phyloP scores from a whole-genome alignment of 2,888 invertebrate genomes.

The Muschampia plurimacula region DNA sequence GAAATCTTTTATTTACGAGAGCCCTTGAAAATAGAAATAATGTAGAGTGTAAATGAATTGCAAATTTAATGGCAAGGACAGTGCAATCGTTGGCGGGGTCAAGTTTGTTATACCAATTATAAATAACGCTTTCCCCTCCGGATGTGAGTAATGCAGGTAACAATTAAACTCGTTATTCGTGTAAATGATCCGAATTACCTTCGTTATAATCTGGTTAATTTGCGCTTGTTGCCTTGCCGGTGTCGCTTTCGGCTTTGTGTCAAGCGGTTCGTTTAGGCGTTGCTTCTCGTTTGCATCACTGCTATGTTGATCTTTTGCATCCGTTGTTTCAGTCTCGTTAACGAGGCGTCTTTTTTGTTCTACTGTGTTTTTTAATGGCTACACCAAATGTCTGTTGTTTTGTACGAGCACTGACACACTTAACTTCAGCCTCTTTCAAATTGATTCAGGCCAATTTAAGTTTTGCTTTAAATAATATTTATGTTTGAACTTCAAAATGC shows the following conservation, averaged over 20 bases:
- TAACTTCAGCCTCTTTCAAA: constrained; percentile 9
- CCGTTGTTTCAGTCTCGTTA: constrained; percentile 28
- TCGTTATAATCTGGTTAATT: constrained; percentile 30
- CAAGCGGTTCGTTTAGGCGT: constrained; percentile 15
- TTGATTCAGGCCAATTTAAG: not conserved
- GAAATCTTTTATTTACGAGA: constrained; percentile 31
- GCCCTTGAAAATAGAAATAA: constrained; percentile 2
- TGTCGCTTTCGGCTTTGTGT: constrained; percentile 5
- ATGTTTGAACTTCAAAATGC: constrained; percentile 3
- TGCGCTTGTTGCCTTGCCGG: constrained; percentile 2
- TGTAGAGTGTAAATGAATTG: constrained; percentile 7
- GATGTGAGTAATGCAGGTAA: constrained; percentile 26
- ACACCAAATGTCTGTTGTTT: constrained; percentile 20
- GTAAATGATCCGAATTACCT: constrained; percentile 30
- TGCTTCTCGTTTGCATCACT: constrained; percentile 15
- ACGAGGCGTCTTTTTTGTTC: constrained; percentile 14
- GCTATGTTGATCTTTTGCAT: constrained; percentile 28
- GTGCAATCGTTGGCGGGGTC: constrained; percentile 18
- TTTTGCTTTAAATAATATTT: not conserved
- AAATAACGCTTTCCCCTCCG: constrained; percentile 27
- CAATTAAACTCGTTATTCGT: constrained; percentile 32
- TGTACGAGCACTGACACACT: constrained; percentile 19
- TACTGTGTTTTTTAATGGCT: constrained; percentile 20
- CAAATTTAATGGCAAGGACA: constrained; percentile 28
- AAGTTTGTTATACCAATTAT: constrained; percentile 26